Base-by-base conservation (phyloP, 2,888 invertebrate species). In the Rhodophaea formosa region DNA sequence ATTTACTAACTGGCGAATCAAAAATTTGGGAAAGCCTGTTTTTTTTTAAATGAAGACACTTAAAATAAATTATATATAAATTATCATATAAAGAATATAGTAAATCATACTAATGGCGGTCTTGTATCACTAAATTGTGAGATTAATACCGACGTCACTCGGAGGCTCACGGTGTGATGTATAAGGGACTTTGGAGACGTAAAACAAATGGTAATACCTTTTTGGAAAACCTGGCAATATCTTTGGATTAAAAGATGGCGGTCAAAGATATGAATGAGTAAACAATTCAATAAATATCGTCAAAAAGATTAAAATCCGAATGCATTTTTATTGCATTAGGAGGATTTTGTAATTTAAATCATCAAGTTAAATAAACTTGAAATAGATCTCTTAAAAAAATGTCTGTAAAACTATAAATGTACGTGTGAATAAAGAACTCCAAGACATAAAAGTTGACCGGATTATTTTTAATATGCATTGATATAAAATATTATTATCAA, bases 61-160 rank as follows among this genome's bases (percentile, higher is more conserved):
- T 12, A 23, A 46, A 46, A 23, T 46, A 46, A 46, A 46, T 46
- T 12, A 29, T 23, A 23, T 17, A 3, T n/a, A 3, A 39, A 51
- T 51, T n/a, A 51, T 35, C 16, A 39, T 35, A 49, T 51, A 17
- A 39, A 51, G 3, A 51, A 15, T 16, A 51, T 17, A 17, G 35
- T 51, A 35, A 51, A 51, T 35, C 51, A 51, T 17, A 15, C 35
- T 51, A 51, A 51, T 35, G 35, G 51, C 6, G 35, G 10, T 35
- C 51, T 51, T 51, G 51, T 51, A 17, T 7, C 17, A 51, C 51
- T 51, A 51, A 39, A 51, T 51, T 51, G 8, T 39, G 5, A 51
- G 51, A 35, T 51, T 51, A 51, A 17, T n/a, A 17, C 51, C 35
- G 35, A 51, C 16, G 32, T 47, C 3, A 39, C 5, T 10, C 12